Base-by-base conservation (phyloP, 1,140 invertebrate genomes). In the Asobara japonica region DNA sequence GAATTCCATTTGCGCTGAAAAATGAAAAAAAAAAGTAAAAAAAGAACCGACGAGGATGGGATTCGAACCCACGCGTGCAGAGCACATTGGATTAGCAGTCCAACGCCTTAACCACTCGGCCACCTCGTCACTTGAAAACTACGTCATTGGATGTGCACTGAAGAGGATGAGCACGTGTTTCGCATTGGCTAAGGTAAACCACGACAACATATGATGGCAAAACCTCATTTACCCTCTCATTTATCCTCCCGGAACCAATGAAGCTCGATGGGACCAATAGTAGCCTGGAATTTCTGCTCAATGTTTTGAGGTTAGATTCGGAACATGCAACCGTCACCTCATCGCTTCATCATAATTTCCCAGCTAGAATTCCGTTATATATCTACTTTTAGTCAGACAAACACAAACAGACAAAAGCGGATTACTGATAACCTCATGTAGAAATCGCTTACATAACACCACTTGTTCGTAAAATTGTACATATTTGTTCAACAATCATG, bases 21-120 rank as follows among this genome's bases (percentile, higher is more conserved):
- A 36, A 6, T 5, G 31, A 36, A 36, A 8, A 10, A 0, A 56
- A 56, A 56, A 56, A 56, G 8, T 10, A 18, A 56, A 56, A 56
- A 56, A 56, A 27, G 20, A 8, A 56, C 74, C 79, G 79, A 85
- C 84, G 83, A 86, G 83, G 83, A 85, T 86, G 83, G 84, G 86
- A 86, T 86, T 87, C 78, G 77, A 88, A 88, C 87, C 86, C 87
- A 88, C 87, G 87, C 86, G 87, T 85, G 87, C 87, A 88, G 86
- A 89, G 87, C 87, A 86, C 87, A 89, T 89, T 88, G 87, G 87
- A 89, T 89, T 88, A 88, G 86, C 88, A 89, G 87, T 88, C 87
- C 87, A 88, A 88, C 87, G 86, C 86, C 86, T 88, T 88, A 89
- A 89, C 87, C 87, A 88, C 86, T 88, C 87, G 85, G 86, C 86